Conservation (phyloP, 2,113 vertebrate genomes). For the Eptesicus fuscus region DNA sequence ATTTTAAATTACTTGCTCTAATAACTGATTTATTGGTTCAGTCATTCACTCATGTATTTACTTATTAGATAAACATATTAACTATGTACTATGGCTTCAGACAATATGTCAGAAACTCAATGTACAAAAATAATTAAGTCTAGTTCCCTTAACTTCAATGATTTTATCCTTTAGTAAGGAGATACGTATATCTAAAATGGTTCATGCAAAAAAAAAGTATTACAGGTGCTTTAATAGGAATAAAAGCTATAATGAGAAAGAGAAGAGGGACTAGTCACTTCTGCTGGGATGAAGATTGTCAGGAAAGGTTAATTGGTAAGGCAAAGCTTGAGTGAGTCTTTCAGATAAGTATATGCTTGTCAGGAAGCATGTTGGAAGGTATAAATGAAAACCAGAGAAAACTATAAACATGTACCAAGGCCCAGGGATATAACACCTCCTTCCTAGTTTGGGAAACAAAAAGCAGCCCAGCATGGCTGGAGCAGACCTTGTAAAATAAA, state of each 20-base stretch:
- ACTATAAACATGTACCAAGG: not conserved
- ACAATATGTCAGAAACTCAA: not conserved
- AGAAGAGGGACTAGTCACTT: not conserved
- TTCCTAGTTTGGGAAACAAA: not conserved
- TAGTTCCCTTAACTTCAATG: not conserved
- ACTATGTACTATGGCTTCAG: not conserved
- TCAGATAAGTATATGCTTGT: not conserved
- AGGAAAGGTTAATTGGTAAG: not conserved
- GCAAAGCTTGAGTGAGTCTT: not conserved
- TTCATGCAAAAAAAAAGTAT: not conserved
- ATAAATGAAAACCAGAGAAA: conserved; percentile 20
- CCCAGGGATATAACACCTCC: not conserved
- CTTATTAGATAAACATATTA: not conserved
- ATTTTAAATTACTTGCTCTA: not conserved
- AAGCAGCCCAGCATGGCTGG: not conserved
- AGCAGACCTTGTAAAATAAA: not conserved
- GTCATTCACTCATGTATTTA: not conserved
- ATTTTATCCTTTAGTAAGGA: not conserved
- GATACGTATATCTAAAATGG: not conserved
- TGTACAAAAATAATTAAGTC: not conserved
- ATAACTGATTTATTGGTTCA: not conserved
- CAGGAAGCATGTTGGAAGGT: not conserved
- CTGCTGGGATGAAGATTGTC: not conserved
- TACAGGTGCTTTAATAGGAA: not conserved
- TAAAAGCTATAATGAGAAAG: not conserved